These are phyloP conservation scores for Microvelia longipes DNA, from an alignment of 1,140 invertebrate species.

Conservation along the genomic window DNA sequence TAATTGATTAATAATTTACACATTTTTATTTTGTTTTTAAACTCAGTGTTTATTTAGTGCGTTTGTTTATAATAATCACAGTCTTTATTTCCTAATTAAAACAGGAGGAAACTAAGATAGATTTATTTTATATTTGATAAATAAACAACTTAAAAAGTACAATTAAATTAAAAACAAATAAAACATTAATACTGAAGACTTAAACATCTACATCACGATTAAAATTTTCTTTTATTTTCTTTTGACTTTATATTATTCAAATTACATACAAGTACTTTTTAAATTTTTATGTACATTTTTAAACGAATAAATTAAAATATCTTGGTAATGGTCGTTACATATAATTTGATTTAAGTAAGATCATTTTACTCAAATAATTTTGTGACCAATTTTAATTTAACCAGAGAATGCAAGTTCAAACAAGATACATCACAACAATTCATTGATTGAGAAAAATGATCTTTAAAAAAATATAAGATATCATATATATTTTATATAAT, in stretches of 20 bases:
- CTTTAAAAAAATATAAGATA: neutral
- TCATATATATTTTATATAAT: neutral
- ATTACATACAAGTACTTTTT: neutral
- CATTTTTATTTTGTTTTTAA: no score
- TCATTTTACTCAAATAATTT: no score
- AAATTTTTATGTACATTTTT: neutral
- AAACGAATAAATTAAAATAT: neutral
- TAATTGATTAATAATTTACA: neutral
- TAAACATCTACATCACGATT: neutral
- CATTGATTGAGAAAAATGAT: no score
- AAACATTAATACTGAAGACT: neutral
- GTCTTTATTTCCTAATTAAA: neutral
- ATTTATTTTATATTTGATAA: neutral
- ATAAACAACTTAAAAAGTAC: neutral
- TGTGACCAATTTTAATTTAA: no score
- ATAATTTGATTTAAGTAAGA: no score
- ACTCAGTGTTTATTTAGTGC: neutral
- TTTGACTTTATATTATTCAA: no score
- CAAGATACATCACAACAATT: no score
- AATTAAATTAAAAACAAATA: neutral
- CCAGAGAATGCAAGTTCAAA: no score
- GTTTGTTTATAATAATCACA: neutral
- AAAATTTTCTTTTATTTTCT: neutral
- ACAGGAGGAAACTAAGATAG: neutral
- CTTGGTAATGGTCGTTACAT: neutral